These are phyloP conservation scores for Oligia latruncula DNA, from an alignment of 2,888 invertebrate species.

Conservation along the genomic window DNA sequence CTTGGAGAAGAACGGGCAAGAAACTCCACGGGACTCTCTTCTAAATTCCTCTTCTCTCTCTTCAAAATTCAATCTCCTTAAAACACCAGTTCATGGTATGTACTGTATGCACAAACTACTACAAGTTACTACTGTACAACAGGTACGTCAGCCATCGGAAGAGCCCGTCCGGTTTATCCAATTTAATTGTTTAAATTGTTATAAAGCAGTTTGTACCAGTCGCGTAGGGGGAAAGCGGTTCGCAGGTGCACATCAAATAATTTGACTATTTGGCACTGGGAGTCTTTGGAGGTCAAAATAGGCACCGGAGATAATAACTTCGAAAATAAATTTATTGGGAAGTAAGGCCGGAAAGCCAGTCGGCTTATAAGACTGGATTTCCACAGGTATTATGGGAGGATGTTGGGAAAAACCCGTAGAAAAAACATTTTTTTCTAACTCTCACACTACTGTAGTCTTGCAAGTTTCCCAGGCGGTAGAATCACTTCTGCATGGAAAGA, in stretches of 20 bases:
- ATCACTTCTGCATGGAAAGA: not conserved
- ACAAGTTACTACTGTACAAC: not conserved
- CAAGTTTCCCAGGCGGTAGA: no score
- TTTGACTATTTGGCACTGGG: conserved; percentile 10
- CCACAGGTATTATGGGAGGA: not conserved
- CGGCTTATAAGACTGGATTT: not conserved
- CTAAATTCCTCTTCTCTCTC: no score
- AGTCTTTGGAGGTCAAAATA: not conserved
- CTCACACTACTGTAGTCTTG: no score
- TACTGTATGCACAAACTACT: not conserved
- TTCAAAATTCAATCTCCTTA: no score
- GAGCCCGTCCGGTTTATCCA: conserved; percentile 44
- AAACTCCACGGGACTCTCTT: no score
- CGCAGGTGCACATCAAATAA: conserved; percentile 2
- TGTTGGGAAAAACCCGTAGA: not conserved
- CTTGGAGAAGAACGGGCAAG: no score
- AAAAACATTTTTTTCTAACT: not conserved
- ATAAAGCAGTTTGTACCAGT: conserved; percentile 11
- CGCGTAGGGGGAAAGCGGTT: conserved; percentile 23
- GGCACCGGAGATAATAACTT: no score
- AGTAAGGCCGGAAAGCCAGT: not conserved
- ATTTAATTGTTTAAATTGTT: conserved; percentile 46
- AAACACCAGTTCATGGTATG: not conserved
- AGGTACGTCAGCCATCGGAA: conserved; percentile 39
- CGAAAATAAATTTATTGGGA: not conserved